Percentiles rank a stretch among this genome's conserved stretches.
These are phyloP conservation scores for Cancer borealis DNA, from an alignment of 2,888 invertebrate species.

Conservation along the genomic window DNA sequence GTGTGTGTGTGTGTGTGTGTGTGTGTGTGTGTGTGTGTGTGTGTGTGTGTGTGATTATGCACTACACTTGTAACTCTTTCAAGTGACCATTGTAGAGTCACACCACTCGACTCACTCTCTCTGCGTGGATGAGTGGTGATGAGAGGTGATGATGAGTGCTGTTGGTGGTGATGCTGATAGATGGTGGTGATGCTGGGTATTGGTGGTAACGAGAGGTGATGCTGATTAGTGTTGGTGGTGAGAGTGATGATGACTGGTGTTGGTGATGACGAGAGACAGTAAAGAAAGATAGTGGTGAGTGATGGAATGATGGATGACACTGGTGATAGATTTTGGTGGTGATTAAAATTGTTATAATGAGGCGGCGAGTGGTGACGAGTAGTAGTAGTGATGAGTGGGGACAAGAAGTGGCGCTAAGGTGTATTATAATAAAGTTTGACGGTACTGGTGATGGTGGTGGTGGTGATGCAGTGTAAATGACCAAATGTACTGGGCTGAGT, in stretches of 20 bases:
- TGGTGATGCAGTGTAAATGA: too few relatives aligned
- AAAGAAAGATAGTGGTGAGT: too few relatives aligned
- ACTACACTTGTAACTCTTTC: neutral
- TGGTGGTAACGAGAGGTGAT: neutral
- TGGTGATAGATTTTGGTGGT: too few relatives aligned
- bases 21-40: too few relatives aligned
- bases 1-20: too few relatives aligned
- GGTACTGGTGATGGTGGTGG: too few relatives aligned
- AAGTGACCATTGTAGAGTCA: neutral
- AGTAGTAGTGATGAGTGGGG: neutral
- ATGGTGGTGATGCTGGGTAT: neutral
- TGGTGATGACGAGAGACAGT: too few relatives aligned
- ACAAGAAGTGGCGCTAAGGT: neutral
- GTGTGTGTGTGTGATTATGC: neutral
- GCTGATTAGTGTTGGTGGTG: neutral
- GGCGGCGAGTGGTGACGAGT: neutral
- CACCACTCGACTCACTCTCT: neutral
- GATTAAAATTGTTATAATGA: too few relatives aligned
- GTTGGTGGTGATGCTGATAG: too few relatives aligned
- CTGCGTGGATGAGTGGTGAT: constrained; percentile 17
- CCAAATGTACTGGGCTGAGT: neutral
- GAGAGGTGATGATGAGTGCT: too few relatives aligned
- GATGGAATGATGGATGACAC: too few relatives aligned
- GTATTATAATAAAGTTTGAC: neutral
- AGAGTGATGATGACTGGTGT: too few relatives aligned